Evolutionary conservation across 2,113 vertebrate species (phyloP).

Genomic region (Pygoscelis adeliae): DNA sequence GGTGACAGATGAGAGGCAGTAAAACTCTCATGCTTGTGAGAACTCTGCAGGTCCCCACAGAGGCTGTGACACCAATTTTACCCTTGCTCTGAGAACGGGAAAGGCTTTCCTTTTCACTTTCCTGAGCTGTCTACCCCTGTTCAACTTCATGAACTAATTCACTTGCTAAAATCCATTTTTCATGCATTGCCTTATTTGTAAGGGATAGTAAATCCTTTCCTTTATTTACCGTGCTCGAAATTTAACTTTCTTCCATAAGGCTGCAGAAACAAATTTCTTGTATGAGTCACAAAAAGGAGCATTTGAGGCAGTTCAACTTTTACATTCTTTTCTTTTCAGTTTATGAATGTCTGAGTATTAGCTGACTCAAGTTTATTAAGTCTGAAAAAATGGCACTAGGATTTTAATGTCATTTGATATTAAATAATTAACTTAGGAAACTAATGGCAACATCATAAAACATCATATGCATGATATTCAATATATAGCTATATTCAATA

Average conservation of each 20-base stretch:
- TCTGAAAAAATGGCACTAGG: background rate
- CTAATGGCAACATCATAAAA: background rate
- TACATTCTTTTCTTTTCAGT: background rate
- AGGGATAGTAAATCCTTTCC: background rate
- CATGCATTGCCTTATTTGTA: background rate
- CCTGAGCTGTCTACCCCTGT: background rate
- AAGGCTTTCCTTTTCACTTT: background rate
- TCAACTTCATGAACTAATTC: background rate
- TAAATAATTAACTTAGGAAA: conserved; percentile 38
- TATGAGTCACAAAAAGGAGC: background rate
- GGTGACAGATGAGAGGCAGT: background rate
- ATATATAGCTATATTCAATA: background rate
- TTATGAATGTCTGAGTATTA: background rate
- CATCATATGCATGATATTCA: background rate
- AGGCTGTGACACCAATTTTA: background rate
- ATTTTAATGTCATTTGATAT: background rate
- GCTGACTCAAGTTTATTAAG: background rate
- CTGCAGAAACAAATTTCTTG: background rate
- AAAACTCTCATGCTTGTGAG: background rate
- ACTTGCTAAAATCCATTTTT: conserved; percentile 17
- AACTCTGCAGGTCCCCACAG: background rate
- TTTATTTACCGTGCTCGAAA: conserved; percentile 18
- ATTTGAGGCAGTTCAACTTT: background rate
- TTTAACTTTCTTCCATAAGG: background rate
- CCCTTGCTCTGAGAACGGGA: background rate